Base-by-base conservation (phyloP, 2,113 vertebrate species). In the Thryonomys swinderianus region DNA sequence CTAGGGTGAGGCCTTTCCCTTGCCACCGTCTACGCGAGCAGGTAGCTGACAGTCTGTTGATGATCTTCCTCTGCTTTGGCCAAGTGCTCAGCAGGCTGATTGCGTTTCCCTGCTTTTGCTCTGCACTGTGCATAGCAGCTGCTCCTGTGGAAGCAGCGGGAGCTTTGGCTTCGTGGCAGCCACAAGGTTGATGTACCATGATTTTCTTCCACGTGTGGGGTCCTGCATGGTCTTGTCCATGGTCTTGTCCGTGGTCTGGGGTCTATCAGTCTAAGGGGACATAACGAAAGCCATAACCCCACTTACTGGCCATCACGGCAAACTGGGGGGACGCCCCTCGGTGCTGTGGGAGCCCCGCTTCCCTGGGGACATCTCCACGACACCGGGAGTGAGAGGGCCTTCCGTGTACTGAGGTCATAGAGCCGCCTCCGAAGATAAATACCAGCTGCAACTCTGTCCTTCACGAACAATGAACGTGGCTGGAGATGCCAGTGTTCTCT, bases 41-140 rank as follows among this genome's bases (percentile, higher is more conserved):
- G 32, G 30, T 48, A 55, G 61, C 25, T 67, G 55, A 62, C 27
- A 59, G 67, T 61, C 79, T 61, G 81, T 53, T 78, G 74, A 32
- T 79, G 66, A 45, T 53, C n/a, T 59, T 88, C 71, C 45, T 94
- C 51, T 53, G 59, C 85, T 73, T 74, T 83, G 85, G n/a, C 80
- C 69, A 90, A 62, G 32, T 74, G 79, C 80, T 95, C 74, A 84
- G 57, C 90, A n/a, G 66, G 37, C 62, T 69, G 67, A 90, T 93
- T 90, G 87, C 74, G 76, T 86, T 30, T 71, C 76, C 25, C 91
- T 87, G 79, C 40, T 80, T 76, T 80, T 30, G 45, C 48, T 53
- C 73, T 37, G 40, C 89, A 34, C 61, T 34, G 18, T 59, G 21
- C 30, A 20, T 42, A 9, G 51, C 30, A 48, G 61, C 74, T 87